These are phyloP conservation scores for Leptoteleia sp. DNA, from an alignment of 1,140 invertebrate species.

Conservation along the genomic window DNA sequence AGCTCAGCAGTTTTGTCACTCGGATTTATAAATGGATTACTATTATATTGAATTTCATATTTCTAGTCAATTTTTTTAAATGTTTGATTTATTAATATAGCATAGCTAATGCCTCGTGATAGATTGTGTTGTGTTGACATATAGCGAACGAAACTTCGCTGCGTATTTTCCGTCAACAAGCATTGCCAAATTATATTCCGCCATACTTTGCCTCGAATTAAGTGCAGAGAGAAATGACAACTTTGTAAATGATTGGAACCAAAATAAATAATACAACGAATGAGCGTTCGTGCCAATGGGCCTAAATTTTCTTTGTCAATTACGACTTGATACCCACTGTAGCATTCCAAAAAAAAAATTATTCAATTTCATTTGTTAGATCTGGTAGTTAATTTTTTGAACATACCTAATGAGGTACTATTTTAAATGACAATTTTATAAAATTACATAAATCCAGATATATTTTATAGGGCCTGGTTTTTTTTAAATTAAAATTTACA, in stretches of 20 bases:
- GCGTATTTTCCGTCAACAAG: constrained; percentile 24
- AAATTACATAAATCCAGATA: no score
- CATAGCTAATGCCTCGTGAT: constrained; percentile 31
- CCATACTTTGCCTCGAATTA: constrained; percentile 23
- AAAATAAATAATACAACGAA: constrained; percentile 18
- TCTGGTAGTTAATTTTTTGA: no score
- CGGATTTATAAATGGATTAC: background rate
- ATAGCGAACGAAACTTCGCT: constrained; percentile 7
- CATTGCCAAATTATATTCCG: constrained; percentile 28
- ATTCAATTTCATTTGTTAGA: no score
- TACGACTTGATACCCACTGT: no score
- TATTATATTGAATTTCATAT: background rate
- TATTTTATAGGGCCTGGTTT: no score
- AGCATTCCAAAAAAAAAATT: background rate
- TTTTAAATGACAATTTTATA: no score
- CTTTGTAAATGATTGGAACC: no score
- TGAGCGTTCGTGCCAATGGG: constrained; percentile 1
- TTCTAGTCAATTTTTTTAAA: constrained; percentile 11
- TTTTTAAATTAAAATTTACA: no score
- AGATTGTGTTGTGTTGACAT: constrained; percentile 22
- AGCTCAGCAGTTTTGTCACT: no score
- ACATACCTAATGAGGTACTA: no score
- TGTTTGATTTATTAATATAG: constrained; percentile 16
- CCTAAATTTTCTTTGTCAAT: background rate
- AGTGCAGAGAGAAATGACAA: constrained; percentile 13